These are phyloP conservation scores for Probosciger aterrimus DNA, from an alignment of 2,113 vertebrate genomes.

Conservation along the genomic window DNA sequence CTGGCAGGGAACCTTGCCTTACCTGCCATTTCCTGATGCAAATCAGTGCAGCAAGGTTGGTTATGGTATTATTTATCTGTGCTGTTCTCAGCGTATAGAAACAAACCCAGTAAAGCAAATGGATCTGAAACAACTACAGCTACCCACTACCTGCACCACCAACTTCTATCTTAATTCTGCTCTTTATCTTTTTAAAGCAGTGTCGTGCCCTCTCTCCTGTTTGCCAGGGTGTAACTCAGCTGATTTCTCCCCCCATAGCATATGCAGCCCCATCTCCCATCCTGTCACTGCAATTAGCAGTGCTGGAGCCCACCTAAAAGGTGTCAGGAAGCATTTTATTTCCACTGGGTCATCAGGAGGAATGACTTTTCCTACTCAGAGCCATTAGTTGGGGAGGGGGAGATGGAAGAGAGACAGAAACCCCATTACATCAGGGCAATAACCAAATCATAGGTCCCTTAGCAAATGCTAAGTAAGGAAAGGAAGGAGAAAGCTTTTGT, in stretches of 20 bases:
- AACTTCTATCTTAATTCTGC: fast-evolving
- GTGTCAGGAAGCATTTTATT: not conserved
- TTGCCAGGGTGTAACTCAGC: not conserved
- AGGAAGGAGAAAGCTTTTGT: slow-evolving; percentile 49
- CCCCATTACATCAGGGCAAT: not conserved
- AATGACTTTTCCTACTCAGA: slow-evolving; percentile 15
- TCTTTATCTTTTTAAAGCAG: not conserved
- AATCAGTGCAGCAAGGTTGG: fast-evolving
- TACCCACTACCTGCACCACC: not conserved
- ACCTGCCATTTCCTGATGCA: not conserved
- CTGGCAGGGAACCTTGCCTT: not conserved
- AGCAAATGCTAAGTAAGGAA: not conserved
- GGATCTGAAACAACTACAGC: fast-evolving
- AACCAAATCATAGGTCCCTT: slow-evolving; percentile 13
- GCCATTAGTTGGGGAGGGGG: slow-evolving; percentile 7
- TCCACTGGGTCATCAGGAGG: not conserved
- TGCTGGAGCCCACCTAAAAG: not conserved
- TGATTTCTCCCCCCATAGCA: too few relatives aligned
- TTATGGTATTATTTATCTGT: fast-evolving
- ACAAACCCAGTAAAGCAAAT: not conserved
- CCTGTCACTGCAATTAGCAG: not conserved
- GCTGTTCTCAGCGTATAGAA: fast-evolving
- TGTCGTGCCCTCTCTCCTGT: fast-evolving
- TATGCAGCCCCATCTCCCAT: not conserved
- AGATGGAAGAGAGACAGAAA: not conserved